Percentiles rank a stretch among this genome's conserved stretches.
Conservation (phyloP, 2,797 vertebrate genomes). For the Carcharodon carcharias region DNA sequence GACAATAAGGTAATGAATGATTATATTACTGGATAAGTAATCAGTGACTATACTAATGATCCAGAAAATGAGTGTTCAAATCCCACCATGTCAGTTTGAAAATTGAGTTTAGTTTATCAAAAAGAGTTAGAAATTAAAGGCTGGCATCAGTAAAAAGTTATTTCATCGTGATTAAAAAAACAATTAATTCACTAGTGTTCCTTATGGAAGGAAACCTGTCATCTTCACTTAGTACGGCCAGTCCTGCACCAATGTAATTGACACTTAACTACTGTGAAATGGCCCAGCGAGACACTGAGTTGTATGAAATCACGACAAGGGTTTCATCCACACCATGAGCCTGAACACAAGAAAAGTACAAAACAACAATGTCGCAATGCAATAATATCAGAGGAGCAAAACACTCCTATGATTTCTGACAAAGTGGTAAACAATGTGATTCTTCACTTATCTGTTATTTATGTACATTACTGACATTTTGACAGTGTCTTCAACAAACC, state of each 20-base stretch:
- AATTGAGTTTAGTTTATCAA: background rate
- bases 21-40: background rate
- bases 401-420: background rate
- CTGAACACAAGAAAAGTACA: background rate
- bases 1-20: background rate
- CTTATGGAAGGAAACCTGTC: background rate
- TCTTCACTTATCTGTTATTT: background rate
- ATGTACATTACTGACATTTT: conserved; percentile 1
- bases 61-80: background rate
- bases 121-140: background rate
- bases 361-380: background rate
- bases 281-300: background rate
- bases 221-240: background rate
- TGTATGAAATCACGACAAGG: background rate
- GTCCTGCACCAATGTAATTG: background rate
- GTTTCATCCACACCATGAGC: background rate
- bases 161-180: background rate
- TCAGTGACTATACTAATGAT: background rate
- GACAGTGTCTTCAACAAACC: background rate
- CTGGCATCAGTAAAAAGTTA: background rate
- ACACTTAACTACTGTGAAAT: background rate
- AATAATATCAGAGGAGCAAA: background rate
- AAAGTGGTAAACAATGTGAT: background rate
- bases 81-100: background rate
- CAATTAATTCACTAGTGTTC: background rate